A percentile compares a stretch with the other conserved stretches of the same genome.
phyloP scores from a whole-genome alignment of 2,113 vertebrate species.

The Cynopterus brachyotis region DNA sequence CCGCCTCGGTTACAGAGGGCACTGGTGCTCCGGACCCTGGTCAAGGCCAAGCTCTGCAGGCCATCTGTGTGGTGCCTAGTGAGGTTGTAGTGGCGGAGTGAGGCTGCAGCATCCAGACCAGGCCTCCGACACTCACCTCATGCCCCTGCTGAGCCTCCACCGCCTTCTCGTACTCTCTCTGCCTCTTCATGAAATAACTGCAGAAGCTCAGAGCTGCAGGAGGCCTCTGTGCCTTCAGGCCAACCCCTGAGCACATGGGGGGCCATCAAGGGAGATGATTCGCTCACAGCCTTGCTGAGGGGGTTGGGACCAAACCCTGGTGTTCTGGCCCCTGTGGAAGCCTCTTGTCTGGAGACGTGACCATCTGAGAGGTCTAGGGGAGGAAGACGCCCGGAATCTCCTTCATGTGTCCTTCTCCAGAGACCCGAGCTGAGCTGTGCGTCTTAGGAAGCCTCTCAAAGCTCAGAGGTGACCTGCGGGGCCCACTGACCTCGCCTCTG shows the following conservation, averaged over 20 bases:
- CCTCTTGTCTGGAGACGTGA: neutral
- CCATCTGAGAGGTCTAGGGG: neutral
- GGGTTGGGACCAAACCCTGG: fast-evolving
- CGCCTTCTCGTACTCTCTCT: fast-evolving
- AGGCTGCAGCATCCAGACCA: neutral
- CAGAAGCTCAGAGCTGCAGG: neutral
- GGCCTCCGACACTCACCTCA: fast-evolving
- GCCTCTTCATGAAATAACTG: neutral
- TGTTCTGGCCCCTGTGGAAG: too few species aligned
- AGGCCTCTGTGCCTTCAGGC: neutral
- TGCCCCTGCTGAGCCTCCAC: fast-evolving
- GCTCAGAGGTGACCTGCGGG: fast-evolving
- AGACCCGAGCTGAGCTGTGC: neutral
- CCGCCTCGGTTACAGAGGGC: neutral
- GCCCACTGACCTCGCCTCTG: neutral
- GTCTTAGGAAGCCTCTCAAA: neutral
- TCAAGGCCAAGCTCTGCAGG: neutral
- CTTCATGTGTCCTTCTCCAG: neutral
- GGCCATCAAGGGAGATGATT: neutral
- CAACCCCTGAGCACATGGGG: neutral
- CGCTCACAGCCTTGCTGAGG: neutral
- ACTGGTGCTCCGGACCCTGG: neutral
- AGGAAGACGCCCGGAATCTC: neutral
- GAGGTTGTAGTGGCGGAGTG: fast-evolving
- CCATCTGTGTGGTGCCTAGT: fast-evolving